Conservation (phyloP, 2,888 invertebrate species). For the Pantelozetes paolii region DNA sequence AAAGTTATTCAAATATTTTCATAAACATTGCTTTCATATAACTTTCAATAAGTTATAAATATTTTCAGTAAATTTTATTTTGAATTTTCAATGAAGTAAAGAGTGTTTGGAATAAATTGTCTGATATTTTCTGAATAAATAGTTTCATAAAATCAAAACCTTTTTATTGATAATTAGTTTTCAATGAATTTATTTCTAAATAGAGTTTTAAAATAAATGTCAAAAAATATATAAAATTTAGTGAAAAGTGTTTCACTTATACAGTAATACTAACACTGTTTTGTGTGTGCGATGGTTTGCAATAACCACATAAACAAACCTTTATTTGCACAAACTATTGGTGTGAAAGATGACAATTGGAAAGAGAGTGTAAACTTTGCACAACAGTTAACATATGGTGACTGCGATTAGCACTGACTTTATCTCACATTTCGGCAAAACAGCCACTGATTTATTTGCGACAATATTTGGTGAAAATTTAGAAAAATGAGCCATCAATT, state of each 20-base stretch:
- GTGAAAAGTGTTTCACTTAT: too few species aligned
- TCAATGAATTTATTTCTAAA: too few species aligned
- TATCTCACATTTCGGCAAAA: constrained; percentile 9
- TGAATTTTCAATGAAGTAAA: too few species aligned
- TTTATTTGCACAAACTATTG: constrained; percentile 24
- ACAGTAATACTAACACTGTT: too few species aligned
- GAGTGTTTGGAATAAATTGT: neutral
- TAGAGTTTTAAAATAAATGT: too few species aligned
- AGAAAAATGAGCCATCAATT: constrained; percentile 35
- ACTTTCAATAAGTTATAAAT: too few species aligned
- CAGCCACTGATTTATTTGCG: constrained; percentile 22
- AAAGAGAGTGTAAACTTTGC: neutral
- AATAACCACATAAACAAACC: constrained; percentile 4
- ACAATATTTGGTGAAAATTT: constrained; percentile 1
- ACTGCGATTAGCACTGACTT: neutral
- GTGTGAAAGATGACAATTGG: constrained; percentile 32
- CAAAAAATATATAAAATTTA: too few species aligned
- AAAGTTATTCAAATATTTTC: constrained; percentile 11
- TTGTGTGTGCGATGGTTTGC: neutral
- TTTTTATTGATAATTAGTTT: neutral
- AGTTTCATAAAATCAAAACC: neutral
- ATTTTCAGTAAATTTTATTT: too few species aligned
- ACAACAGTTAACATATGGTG: constrained; percentile 16
- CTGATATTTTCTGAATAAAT: neutral
- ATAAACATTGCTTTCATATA: neutral